Evolutionary conservation across 2,113 vertebrate species (phyloP).

Genomic region (Campylorhamphus procurvoides): DNA sequence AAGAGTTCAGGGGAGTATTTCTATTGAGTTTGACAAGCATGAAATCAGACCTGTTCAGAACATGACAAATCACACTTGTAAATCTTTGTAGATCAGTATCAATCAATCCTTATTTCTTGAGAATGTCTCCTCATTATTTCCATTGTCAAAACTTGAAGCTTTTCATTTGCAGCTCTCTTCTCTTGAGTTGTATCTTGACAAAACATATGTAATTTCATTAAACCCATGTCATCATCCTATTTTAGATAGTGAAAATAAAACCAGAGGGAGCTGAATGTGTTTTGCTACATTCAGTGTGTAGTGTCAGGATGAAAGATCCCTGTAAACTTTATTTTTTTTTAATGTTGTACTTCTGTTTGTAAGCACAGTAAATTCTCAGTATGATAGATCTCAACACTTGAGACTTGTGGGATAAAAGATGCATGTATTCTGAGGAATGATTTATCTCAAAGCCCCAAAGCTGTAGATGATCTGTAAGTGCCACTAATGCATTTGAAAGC

Average conservation of each 20-base stretch:
- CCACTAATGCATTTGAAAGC: conserved; percentile 50
- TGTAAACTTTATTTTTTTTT: background rate
- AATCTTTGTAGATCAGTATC: conserved; percentile 39
- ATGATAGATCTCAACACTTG: background rate
- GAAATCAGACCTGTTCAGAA: conserved; percentile 38
- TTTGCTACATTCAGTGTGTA: background rate
- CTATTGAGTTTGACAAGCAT: conserved; percentile 20
- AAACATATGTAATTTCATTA: background rate
- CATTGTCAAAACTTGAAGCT: conserved; percentile 14
- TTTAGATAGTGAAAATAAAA: background rate
- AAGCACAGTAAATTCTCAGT: background rate
- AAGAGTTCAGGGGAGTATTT: background rate
- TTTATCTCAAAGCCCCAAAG: background rate
- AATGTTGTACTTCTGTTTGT: background rate
- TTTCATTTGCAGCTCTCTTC: background rate
- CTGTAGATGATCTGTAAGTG: conserved; percentile 34
- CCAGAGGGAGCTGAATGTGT: background rate
- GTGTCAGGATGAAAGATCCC: background rate
- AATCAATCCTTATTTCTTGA: conserved; percentile 4
- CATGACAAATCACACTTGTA: conserved; percentile 24
- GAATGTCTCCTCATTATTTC: conserved; percentile 26
- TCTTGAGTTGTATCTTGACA: background rate
- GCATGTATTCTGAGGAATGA: background rate
- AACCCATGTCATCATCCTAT: background rate
- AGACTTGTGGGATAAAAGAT: background rate